Percentiles rank a stretch among this genome's conserved stretches.
phyloP scores from a whole-genome alignment of 2,113 vertebrate species.

The Eolophus roseicapilla region DNA sequence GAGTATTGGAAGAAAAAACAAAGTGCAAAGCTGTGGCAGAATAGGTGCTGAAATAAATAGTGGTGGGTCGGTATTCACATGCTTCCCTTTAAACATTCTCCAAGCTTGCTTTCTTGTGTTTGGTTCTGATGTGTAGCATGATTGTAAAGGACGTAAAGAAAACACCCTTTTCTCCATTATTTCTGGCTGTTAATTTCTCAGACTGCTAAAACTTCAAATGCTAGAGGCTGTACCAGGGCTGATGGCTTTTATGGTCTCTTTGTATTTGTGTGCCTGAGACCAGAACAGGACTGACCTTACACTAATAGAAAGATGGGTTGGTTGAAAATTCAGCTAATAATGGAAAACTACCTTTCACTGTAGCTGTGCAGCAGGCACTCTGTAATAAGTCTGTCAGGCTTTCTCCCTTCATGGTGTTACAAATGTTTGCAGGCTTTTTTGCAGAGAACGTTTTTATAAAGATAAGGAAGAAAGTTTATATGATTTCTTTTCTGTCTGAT shows the following conservation, averaged over 20 bases:
- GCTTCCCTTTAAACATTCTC: background rate
- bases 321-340: slow-evolving; percentile 5
- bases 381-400: background rate
- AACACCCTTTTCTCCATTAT: background rate
- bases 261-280: background rate
- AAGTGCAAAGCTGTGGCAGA: background rate
- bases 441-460: background rate
- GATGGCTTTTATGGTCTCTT: background rate
- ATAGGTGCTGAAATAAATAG: background rate
- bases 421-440: background rate
- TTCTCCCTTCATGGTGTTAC: background rate
- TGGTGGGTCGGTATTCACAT: background rate
- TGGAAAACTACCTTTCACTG: background rate
- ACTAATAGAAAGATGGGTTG: background rate
- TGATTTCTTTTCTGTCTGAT: background rate
- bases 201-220: background rate
- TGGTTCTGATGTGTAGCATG: background rate
- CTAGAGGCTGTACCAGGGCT: background rate
- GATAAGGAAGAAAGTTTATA: background rate
- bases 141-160: background rate
- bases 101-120: background rate
- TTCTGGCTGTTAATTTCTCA: background rate
- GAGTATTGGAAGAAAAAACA: background rate
- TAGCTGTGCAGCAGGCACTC: background rate
- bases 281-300: background rate